A percentile compares a stretch with the other conserved stretches of the same genome.
phyloP scores from a whole-genome alignment of 23 tunicate genomes.

The Trididemnum clinides region DNA sequence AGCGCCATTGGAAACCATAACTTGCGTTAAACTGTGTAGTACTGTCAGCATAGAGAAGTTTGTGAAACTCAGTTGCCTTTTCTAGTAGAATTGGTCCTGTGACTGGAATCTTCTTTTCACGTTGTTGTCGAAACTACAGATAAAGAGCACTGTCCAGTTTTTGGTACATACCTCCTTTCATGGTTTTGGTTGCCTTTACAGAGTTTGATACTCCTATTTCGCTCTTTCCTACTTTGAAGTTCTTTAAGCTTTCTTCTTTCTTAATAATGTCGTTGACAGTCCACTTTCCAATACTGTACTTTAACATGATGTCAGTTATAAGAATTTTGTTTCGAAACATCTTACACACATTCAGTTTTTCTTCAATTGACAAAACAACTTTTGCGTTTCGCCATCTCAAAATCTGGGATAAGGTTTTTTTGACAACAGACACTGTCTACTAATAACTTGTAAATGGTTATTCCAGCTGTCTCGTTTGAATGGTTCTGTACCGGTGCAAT shows the following conservation, averaged over 20 bases:
- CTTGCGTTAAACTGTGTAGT: too few species aligned
- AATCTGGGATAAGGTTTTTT: not conserved
- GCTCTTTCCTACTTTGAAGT: too few species aligned
- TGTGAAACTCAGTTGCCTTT: constrained; percentile 2
- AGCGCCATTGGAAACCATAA: constrained; percentile 16
- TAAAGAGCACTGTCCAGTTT: too few species aligned
- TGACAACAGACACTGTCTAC: not conserved
- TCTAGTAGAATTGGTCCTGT: constrained; percentile 12
- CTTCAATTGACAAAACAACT: not conserved
- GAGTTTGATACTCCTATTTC: too few species aligned
- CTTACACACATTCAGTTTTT: too few species aligned
- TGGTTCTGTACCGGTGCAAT: not conserved
- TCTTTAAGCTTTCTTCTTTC: constrained; percentile 9
- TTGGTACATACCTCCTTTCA: too few species aligned
- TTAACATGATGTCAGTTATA: constrained; percentile 10
- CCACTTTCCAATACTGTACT: constrained; percentile 8
- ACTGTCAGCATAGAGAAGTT: constrained; percentile 1
- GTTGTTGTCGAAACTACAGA: constrained; percentile 4
- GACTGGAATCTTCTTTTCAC: constrained; percentile 6
- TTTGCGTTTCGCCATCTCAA: not conserved
- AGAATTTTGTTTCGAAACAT: not conserved
- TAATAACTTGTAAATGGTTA: not conserved
- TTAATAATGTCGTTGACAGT: constrained; percentile 6
- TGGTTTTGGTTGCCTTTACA: too few species aligned
- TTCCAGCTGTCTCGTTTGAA: not conserved